Evolutionary conservation across 2,888 invertebrate genomes (phyloP).

Genomic region (Epistrophella euchroma): DNA sequence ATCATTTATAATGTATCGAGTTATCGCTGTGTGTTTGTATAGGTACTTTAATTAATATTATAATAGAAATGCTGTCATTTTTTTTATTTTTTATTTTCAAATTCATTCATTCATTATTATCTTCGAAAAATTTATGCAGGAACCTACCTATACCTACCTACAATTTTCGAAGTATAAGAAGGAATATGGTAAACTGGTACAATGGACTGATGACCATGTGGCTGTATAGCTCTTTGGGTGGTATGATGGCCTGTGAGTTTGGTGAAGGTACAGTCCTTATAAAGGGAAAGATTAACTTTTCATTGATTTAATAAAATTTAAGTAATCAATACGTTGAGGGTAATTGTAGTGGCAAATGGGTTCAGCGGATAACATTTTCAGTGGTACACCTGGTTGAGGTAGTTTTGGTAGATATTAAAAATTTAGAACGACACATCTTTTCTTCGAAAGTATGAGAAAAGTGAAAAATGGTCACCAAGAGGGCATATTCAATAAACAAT

Average conservation of each 20-base stretch:
- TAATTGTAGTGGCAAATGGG: background rate
- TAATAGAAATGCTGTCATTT: too few relatives aligned
- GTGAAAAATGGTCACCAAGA: slow-evolving; percentile 62
- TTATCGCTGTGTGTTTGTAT: background rate
- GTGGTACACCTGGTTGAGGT: background rate
- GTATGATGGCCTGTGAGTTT: background rate
- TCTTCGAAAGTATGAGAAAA: too few relatives aligned
- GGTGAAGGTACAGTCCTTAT: background rate
- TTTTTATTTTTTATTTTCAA: background rate
- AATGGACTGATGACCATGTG: background rate
- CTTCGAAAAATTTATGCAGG: background rate
- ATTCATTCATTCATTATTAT: slow-evolving; percentile 40
- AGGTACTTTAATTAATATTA: background rate
- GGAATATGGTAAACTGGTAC: background rate
- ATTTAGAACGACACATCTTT: too few relatives aligned
- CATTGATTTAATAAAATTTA: background rate
- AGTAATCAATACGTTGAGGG: slow-evolving; percentile 12
- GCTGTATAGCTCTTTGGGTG: background rate
- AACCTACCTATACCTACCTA: too few relatives aligned
- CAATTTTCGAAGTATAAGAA: slow-evolving; percentile 17
- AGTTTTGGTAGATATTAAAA: too few relatives aligned
- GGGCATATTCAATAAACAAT: slow-evolving; percentile 61
- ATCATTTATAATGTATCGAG: slow-evolving; percentile 31
- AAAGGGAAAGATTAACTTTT: background rate
- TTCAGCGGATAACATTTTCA: background rate